A percentile compares a stretch with the other conserved stretches of the same genome.
Conservation (phyloP, 1,140 invertebrate genomes). For the Gryllus bimaculatus region DNA sequence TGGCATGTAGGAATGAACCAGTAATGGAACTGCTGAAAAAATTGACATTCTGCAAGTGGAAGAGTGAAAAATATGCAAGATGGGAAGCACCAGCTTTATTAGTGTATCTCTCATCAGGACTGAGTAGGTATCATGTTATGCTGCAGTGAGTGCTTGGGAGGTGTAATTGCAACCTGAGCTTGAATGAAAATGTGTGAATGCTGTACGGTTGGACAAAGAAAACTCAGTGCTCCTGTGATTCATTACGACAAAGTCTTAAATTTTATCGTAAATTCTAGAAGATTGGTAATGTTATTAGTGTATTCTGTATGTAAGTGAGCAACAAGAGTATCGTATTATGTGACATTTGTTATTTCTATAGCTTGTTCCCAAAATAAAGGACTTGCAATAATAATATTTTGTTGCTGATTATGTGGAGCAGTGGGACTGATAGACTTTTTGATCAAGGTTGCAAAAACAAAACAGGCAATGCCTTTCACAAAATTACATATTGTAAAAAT, state of each 20-base stretch:
- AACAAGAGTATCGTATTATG: conserved; percentile 6
- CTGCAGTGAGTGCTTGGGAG: not conserved
- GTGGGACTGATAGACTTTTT: not conserved
- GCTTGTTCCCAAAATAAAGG: conserved; percentile 22
- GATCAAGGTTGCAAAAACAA: not conserved
- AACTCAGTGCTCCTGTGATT: conserved; percentile 19
- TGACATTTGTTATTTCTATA: conserved; percentile 22
- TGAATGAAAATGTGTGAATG: not conserved
- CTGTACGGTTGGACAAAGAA: not conserved
- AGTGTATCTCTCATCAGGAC: not conserved
- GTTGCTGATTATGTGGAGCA: conserved; percentile 7
- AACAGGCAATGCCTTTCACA: too few species aligned
- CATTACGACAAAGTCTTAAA: conserved; percentile 7
- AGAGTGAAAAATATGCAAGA: not conserved
- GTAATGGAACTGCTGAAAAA: not conserved
- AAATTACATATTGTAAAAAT: too few species aligned
- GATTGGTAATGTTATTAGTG: conserved; percentile 17
- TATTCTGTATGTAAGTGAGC: conserved; percentile 14
- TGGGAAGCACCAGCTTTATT: not conserved
- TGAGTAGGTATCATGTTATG: not conserved
- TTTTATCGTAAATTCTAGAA: conserved; percentile 9
- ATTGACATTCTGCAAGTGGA: not conserved
- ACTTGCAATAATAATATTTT: conserved; percentile 14
- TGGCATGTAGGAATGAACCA: not conserved
- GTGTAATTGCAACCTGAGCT: not conserved